Evolutionary conservation across 1,140 invertebrate genomes (phyloP).

Genomic region (Calliphora vicina): DNA sequence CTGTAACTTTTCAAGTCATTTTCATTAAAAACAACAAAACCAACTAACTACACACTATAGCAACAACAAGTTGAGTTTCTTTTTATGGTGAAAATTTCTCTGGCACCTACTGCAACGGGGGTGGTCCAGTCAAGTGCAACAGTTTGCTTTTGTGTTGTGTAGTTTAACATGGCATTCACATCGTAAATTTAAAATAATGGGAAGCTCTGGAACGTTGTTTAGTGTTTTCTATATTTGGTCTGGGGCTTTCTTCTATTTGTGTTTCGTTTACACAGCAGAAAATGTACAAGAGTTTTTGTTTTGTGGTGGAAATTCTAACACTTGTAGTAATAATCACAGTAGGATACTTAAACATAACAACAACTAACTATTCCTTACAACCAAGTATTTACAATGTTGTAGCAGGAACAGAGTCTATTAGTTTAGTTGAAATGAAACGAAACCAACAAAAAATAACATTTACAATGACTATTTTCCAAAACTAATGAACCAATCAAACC

Average conservation of each 20-base stretch:
- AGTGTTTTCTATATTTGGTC: not conserved
- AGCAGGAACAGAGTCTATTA: no score
- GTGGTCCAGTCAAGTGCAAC: slow-evolving; percentile 24
- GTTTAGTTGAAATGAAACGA: no score
- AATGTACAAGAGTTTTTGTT: not conserved
- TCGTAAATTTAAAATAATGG: slow-evolving; percentile 21
- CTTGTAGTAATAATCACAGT: slow-evolving; percentile 28
- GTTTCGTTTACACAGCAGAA: not conserved
- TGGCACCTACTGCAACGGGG: slow-evolving; percentile 12
- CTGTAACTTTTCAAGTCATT: not conserved
- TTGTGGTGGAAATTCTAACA: slow-evolving; percentile 15
- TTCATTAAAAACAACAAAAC: no score
- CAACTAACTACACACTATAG: not conserved
- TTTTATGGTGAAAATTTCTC: not conserved
- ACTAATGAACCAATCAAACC: not conserved
- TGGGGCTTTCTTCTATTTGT: no score
- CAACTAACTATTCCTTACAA: not conserved
- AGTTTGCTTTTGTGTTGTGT: not conserved
- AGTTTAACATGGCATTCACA: not conserved
- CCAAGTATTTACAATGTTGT: no score
- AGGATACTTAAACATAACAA: slow-evolving; percentile 1
- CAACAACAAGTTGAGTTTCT: not conserved
- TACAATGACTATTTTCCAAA: not conserved
- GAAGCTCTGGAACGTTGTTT: not conserved
- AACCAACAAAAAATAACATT: no score